Evolutionary conservation across 2,797 vertebrate species (phyloP).

Genomic region (Austrolebias charrua): DNA sequence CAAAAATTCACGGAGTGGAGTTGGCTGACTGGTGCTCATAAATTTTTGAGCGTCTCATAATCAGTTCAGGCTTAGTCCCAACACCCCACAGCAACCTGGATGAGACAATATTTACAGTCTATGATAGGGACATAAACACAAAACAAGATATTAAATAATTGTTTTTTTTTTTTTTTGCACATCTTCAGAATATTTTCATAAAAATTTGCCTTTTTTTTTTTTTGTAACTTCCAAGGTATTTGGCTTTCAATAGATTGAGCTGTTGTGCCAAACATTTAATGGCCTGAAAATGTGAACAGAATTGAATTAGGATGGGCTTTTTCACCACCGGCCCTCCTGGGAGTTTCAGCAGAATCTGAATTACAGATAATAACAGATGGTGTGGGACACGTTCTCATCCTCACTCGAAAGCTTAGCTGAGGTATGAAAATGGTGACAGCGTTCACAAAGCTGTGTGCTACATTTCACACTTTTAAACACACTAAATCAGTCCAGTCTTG

Average conservation of each 20-base stretch:
- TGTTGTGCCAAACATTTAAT: slow-evolving; percentile 53
- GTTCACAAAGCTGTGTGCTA: slow-evolving; percentile 18
- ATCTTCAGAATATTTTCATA: slow-evolving; percentile 23
- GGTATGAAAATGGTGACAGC: slow-evolving; percentile 43
- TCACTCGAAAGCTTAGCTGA: slow-evolving; percentile 49
- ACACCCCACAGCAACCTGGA: slow-evolving; percentile 18
- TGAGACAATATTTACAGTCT: slow-evolving; percentile 53
- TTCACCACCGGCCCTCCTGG: slow-evolving; percentile 31
- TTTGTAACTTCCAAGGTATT: slow-evolving; percentile 22
- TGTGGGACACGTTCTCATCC: slow-evolving; percentile 43
- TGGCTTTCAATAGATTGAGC: slow-evolving; percentile 54
- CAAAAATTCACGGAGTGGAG: slow-evolving; percentile 18
- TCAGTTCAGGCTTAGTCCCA: slow-evolving; percentile 34
- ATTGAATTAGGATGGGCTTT: slow-evolving; percentile 53
- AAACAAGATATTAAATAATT: slow-evolving; percentile 39
- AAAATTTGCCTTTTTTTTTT: not conserved
- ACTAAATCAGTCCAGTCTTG: slow-evolving; percentile 30
- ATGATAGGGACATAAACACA: slow-evolving; percentile 41
- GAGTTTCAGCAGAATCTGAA: slow-evolving; percentile 63
- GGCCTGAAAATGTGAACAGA: slow-evolving; percentile 58
- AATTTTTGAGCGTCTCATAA: slow-evolving; percentile 49
- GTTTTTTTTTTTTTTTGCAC: slow-evolving; percentile 35
- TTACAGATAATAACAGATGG: slow-evolving; percentile 72
- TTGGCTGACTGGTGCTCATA: slow-evolving; percentile 33
- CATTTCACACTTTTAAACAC: slow-evolving; percentile 31